Conservation (phyloP, 2,113 vertebrate genomes). For the Pandion haliaetus region DNA sequence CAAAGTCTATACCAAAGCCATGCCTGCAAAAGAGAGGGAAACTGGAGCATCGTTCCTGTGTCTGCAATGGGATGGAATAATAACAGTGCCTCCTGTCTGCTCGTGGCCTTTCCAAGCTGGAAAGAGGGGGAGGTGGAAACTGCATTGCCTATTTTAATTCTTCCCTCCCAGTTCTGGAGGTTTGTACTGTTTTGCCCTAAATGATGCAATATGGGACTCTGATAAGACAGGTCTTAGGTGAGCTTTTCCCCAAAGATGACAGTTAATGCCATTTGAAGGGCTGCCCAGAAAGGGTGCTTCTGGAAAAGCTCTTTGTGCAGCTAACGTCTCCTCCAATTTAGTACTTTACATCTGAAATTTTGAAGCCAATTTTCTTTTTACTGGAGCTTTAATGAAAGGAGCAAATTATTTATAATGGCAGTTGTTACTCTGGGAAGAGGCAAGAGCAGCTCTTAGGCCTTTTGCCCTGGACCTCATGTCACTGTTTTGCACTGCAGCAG, state of each 20-base stretch:
- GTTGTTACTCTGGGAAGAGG: neutral
- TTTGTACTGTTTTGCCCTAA: neutral
- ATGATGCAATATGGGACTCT: neutral
- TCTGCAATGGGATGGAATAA: neutral
- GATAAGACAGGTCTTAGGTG: neutral
- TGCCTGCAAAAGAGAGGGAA: neutral
- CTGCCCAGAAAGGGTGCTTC: neutral
- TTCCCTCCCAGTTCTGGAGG: neutral
- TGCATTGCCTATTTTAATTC: neutral
- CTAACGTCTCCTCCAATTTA: slow-evolving; percentile 20
- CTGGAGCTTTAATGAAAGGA: slow-evolving; percentile 23
- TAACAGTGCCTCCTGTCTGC: neutral
- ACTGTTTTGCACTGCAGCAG: neutral
- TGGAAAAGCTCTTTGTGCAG: slow-evolving; percentile 6
- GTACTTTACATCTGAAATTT: slow-evolving; percentile 13
- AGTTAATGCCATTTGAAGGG: neutral
- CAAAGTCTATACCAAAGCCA: neutral
- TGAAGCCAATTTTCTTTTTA: slow-evolving; percentile 24
- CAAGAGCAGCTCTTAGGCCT: neutral
- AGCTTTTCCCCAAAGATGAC: neutral
- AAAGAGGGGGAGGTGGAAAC: neutral
- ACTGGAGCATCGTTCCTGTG: accelerated
- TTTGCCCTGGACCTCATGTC: neutral
- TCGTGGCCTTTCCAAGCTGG: neutral
- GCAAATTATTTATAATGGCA: slow-evolving; percentile 21